Evolutionary conservation across 1,140 invertebrate species (phyloP), one percentile per base, ranked within the genome.

Genomic region (Ephestia elutella): DNA sequence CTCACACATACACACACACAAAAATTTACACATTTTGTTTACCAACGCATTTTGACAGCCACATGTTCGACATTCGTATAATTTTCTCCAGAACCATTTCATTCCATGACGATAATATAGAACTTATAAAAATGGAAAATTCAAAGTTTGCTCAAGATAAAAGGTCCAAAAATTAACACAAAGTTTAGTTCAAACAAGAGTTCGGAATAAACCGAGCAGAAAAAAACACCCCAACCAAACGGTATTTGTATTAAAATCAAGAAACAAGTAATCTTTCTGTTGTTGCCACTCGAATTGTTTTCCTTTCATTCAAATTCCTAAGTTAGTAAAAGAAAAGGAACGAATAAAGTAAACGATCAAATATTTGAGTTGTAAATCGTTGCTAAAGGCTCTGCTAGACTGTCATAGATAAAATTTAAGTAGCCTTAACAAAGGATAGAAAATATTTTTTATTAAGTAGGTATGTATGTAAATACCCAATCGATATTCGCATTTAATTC

Each of bases 301-400:
- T 57, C 50, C 50, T 62, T 59, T 63, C 61, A 63, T 66, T 66
- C 59, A 59, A 64, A 64, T 70, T 62, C 49, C 60, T 59, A 62
- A 62, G 50, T 60, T 32, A 20, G 30, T 32, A 57, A 28, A 51
- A 25, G 49, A 19, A 62, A 58, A 38, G 18, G 48, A 21, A 58
- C 58, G 68, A 67, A 67, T 65, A 63, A 67, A 66, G 64, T 48
- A 62, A 60, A 65, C 19, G 49, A 35, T 48, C 60, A 68, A 68
- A 68, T 67, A 65, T 59, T 65, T 65, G 57, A 15, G 50, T 35
- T 32, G 13, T 49, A 48, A 59, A 60, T 25, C 9, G 18, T 13
- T 25, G 15, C 19, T 15, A 21, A 48, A 21, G 32, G 11, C 4
- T 38, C 15, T 30, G 21, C 5, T n/a, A 30, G 4, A 32, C 21